Percentiles rank a stretch among this genome's conserved stretches.
Conservation (phyloP, 2,113 vertebrate species). For the Loxodonta africana region DNA sequence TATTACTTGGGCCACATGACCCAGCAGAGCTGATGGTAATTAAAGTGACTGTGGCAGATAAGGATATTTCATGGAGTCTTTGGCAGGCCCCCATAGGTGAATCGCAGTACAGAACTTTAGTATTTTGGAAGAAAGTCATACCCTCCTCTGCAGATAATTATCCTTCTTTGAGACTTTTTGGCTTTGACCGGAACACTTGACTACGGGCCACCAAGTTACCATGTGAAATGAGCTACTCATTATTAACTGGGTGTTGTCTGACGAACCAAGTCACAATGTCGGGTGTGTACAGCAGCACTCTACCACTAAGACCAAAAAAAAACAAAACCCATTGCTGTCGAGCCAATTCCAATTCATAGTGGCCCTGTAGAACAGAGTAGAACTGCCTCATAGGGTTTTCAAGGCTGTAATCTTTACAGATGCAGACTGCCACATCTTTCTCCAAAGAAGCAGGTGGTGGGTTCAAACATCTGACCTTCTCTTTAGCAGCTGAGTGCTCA, state of each 20-base stretch:
- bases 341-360: too few species aligned
- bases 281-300: constrained; percentile 26
- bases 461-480: too few species aligned
- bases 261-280: constrained; percentile 41
- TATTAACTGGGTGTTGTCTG: constrained; percentile 37
- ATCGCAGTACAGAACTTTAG: constrained; percentile 23
- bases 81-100: not conserved
- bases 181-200: constrained; percentile 56
- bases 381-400: too few species aligned
- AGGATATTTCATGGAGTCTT: not conserved
- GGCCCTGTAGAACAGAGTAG: too few species aligned
- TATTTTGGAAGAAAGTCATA: constrained; percentile 5
- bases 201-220: constrained; percentile 44
- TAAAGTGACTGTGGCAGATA: not conserved
- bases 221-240: constrained; percentile 34
- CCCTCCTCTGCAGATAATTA: not conserved
- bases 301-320: not conserved
- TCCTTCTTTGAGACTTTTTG: constrained; percentile 32
- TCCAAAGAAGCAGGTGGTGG: too few species aligned
- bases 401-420: too few species aligned
- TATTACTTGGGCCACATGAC: not conserved
- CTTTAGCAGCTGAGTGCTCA: too few species aligned
- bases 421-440: too few species aligned
- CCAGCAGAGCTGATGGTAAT: not conserved
- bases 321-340: too few species aligned